A percentile compares a stretch with the other conserved stretches of the same genome.
Evolutionary conservation across 2,797 vertebrate species (phyloP).

Genomic region (Cryptoprocta ferox): DNA sequence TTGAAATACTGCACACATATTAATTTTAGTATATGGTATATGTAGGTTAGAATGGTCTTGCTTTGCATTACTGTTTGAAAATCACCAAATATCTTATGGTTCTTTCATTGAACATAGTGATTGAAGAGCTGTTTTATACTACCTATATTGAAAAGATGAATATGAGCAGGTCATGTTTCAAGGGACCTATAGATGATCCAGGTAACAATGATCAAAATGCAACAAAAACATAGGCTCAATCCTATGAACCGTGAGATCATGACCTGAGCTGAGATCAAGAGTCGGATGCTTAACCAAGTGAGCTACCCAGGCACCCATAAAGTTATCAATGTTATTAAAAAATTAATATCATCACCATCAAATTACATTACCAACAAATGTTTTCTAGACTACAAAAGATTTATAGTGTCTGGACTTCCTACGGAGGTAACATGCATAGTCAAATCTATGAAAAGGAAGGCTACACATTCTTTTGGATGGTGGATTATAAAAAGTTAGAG

Average conservation of each 20-base stretch:
- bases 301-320: not conserved
- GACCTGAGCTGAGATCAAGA: not conserved
- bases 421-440: not conserved
- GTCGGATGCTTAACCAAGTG: not conserved
- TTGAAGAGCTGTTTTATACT: not conserved
- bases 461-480: not conserved
- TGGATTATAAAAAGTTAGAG: not conserved
- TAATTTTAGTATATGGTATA: not conserved
- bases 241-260: not conserved
- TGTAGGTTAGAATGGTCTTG: not conserved
- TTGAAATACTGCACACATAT: not conserved
- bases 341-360: not conserved
- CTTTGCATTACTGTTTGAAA: not conserved
- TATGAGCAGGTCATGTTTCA: not conserved
- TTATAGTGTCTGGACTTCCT: not conserved
- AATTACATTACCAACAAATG: not conserved
- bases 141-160: not conserved
- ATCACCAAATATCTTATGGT: not conserved
- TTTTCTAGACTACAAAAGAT: not conserved
- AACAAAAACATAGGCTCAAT: not conserved
- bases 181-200: not conserved
- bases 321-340: not conserved
- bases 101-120: not conserved
- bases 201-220: not conserved
- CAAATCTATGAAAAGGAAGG: conserved; percentile 22